These are phyloP conservation scores for Rhizoglyphus robini DNA, from an alignment of 1,140 invertebrate species.

Conservation along the genomic window DNA sequence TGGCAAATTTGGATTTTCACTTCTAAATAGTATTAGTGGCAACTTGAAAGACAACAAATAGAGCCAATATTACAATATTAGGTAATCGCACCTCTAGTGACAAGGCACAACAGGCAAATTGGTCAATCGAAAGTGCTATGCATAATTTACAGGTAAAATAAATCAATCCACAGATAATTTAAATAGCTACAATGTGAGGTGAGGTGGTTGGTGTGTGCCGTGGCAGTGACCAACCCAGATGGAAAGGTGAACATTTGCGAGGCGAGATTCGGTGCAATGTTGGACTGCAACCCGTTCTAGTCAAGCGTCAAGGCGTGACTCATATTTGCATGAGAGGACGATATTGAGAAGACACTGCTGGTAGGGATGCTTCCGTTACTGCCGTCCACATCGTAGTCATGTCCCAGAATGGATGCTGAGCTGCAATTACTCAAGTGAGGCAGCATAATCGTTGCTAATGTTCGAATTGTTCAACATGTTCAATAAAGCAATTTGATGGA, in stretches of 20 bases:
- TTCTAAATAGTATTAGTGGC: no score
- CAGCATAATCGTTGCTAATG: background rate
- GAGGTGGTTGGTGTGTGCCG: background rate
- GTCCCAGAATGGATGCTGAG: background rate
- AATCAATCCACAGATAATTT: background rate
- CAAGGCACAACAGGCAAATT: background rate
- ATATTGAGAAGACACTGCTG: background rate
- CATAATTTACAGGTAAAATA: background rate
- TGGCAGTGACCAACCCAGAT: conserved; percentile 4
- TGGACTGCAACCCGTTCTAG: background rate
- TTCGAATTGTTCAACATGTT: conserved; percentile 11
- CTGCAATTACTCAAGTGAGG: background rate
- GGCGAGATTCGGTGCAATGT: background rate
- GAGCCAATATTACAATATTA: no score
- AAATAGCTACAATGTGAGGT: conserved; percentile 8
- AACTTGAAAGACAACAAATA: no score
- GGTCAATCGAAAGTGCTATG: background rate
- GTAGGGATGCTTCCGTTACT: background rate
- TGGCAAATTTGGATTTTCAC: no score
- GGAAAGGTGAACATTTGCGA: background rate
- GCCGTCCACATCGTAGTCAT: background rate
- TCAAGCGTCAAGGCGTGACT: background rate
- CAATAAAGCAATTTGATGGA: conserved; percentile 1
- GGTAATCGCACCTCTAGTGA: no score
- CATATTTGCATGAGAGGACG: background rate